These are phyloP conservation scores for Xanthorhoe designata DNA, from an alignment of 2,888 invertebrate species.

Conservation along the genomic window DNA sequence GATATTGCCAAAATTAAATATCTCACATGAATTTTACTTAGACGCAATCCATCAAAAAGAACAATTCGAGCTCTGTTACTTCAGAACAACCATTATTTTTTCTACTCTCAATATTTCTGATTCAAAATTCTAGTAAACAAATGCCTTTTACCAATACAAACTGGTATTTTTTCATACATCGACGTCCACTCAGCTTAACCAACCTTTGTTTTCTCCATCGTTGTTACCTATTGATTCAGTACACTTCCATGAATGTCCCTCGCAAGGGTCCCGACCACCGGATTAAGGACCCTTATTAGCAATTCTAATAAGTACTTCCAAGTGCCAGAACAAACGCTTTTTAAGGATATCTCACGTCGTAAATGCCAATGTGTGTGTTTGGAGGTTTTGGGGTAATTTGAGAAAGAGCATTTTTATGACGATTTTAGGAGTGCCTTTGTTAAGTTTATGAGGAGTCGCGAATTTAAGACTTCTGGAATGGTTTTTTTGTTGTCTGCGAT, in stretches of 20 bases:
- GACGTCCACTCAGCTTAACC: conserved; percentile 24
- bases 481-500: conserved; percentile 14
- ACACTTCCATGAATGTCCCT: conserved; percentile 40
- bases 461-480: conserved; percentile 16
- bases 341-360: conserved; percentile 43
- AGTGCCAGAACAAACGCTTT: conserved; percentile 45
- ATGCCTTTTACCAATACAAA: not conserved
- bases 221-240: conserved; percentile 45
- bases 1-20: no score
- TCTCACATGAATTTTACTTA: no score
- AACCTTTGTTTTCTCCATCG: conserved; percentile 44
- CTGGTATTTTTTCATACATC: conserved; percentile 3
- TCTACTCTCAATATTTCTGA: not conserved
- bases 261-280: conserved; percentile 38
- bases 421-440: conserved; percentile 24
- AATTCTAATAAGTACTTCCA: conserved; percentile 53
- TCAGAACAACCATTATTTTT: not conserved
- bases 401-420: conserved; percentile 40
- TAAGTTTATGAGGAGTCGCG: conserved; percentile 31
- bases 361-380: conserved; percentile 39
- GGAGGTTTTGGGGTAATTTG: conserved; percentile 40
- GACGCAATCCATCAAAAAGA: not conserved
- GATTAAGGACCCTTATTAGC: conserved; percentile 54
- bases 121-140: not conserved
- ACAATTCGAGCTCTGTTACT: not conserved